phyloP scores from a whole-genome alignment of 2,888 invertebrate species.

The Pseudococcus viburni region DNA sequence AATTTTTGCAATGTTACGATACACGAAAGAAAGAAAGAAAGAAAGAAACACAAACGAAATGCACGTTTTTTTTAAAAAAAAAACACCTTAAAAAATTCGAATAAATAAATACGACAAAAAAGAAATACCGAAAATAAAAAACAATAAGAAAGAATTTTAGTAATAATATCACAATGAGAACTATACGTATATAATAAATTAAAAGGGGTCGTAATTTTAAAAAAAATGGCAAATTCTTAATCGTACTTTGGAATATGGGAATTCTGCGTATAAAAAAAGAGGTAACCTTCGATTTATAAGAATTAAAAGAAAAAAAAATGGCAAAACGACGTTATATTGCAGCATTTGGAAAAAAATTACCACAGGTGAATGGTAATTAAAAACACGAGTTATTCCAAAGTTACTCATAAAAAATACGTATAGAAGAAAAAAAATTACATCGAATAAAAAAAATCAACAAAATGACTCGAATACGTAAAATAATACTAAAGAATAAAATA shows the following conservation, averaged over 20 bases:
- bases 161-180: slow-evolving; percentile 46
- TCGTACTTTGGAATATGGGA: slow-evolving; percentile 34
- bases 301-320: slow-evolving; percentile 14
- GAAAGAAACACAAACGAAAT: slow-evolving; percentile 10
- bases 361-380: slow-evolving; percentile 42
- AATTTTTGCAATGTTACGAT: slow-evolving; percentile 54
- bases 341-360: slow-evolving; percentile 16
- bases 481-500: slow-evolving; percentile 19
- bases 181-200: slow-evolving; percentile 34
- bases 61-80: slow-evolving; percentile 6
- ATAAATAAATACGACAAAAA: slow-evolving; percentile 46
- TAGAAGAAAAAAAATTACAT: background rate
- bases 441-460: slow-evolving; percentile 55
- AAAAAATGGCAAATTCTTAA: slow-evolving; percentile 27
- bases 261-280: slow-evolving; percentile 33
- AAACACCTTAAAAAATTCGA: background rate
- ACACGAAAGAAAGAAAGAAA: background rate
- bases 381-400: slow-evolving; percentile 45
- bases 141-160: slow-evolving; percentile 49
- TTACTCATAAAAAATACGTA: background rate
- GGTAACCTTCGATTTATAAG: slow-evolving; percentile 44
- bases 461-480: slow-evolving; percentile 61
- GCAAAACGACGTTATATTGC: slow-evolving; percentile 38
- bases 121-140: slow-evolving; percentile 28
- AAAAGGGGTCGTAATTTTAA: background rate